Conservation (phyloP, 1,140 invertebrate species). For the Scaptodrosophila lebanonensis region DNA sequence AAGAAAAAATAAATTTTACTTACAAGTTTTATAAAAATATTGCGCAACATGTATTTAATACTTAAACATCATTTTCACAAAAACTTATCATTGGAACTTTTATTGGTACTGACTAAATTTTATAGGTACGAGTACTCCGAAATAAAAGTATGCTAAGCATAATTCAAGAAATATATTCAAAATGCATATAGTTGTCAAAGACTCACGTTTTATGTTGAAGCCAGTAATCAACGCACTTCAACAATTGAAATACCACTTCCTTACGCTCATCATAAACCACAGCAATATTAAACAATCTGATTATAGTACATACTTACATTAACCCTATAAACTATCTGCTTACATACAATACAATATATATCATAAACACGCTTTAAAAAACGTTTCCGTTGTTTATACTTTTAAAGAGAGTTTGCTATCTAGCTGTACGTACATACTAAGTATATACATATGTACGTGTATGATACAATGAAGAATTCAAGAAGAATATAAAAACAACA, state of each 20-base stretch:
- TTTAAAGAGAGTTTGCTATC: conserved; percentile 48
- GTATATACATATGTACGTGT: conserved; percentile 15
- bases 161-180: conserved; percentile 15
- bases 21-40: conserved; percentile 14
- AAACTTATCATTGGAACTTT: no score
- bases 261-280: no score
- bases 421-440: conserved; percentile 57
- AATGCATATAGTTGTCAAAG: conserved; percentile 18
- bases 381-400: conserved; percentile 54
- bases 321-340: conserved; percentile 25
- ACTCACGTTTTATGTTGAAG: neutral
- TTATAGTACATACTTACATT: conserved; percentile 37
- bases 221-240: no score
- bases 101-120: no score
- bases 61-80: no score
- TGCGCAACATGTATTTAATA: no score
- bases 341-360: conserved; percentile 28
- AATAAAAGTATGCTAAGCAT: conserved; percentile 56
- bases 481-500: conserved; percentile 37
- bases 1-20: conserved; percentile 25
- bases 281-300: no score
- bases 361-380: conserved; percentile 53
- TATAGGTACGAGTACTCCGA: no score
- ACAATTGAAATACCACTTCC: no score
- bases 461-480: conserved; percentile 30